Conservation (phyloP, 2,113 vertebrate genomes). For the Tinamus guttatus region DNA sequence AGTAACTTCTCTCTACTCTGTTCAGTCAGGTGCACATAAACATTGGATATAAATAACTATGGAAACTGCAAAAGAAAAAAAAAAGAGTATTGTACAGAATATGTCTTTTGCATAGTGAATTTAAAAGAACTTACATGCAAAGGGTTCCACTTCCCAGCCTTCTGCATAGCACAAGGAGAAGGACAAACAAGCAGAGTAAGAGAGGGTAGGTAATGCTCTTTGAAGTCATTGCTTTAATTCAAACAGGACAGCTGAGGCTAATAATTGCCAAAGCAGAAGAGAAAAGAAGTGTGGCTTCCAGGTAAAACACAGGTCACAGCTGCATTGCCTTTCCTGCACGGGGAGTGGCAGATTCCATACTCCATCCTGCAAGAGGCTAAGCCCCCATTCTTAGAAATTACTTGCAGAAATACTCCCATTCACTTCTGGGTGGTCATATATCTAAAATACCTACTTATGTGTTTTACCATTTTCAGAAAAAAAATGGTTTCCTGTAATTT, state of each 20-base stretch:
- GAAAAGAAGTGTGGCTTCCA: neutral
- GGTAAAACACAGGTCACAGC: neutral
- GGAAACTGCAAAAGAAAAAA: neutral
- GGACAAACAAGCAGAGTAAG: constrained; percentile 77
- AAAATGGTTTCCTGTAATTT: neutral
- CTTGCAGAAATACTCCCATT: neutral
- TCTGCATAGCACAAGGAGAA: constrained; percentile 80
- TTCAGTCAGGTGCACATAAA: neutral
- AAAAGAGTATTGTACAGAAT: neutral
- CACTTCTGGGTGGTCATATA: neutral
- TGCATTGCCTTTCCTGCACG: neutral
- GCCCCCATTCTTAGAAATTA: neutral
- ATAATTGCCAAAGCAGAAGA: neutral
- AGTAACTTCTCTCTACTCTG: neutral
- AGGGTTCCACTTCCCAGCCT: constrained; percentile 98
- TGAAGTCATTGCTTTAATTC: constrained; percentile 47
- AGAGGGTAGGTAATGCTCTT: constrained; percentile 47
- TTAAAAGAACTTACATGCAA: constrained; percentile 91
- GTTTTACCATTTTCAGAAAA: neutral
- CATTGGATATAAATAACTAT: neutral
- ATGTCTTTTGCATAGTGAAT: neutral
- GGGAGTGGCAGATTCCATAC: neutral
- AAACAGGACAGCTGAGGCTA: constrained; percentile 1
- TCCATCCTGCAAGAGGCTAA: neutral
- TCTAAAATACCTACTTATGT: neutral